A percentile compares a stretch with the other conserved stretches of the same genome.
phyloP scores from a whole-genome alignment of 2,113 vertebrate genomes.

The Cyprinodon tularosa region DNA sequence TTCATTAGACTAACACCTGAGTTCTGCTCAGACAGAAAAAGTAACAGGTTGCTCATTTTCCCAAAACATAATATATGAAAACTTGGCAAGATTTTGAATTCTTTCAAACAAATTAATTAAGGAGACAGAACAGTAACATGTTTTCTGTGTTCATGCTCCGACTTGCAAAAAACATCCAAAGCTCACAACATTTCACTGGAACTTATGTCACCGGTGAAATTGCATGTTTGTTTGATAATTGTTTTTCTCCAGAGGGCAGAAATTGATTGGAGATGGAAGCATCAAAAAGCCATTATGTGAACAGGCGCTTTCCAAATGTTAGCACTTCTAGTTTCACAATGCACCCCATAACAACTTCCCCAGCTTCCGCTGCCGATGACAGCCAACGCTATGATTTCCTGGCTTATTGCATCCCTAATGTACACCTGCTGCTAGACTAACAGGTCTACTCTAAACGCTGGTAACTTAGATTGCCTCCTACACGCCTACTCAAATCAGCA shows the following conservation, averaged over 20 bases:
- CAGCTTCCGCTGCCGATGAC: not conserved
- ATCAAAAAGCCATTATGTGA: conserved; percentile 23
- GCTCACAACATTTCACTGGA: conserved; percentile 4
- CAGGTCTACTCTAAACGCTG: conserved; percentile 6
- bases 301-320: conserved; percentile 12
- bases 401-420: conserved; percentile 24
- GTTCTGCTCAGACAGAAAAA: not conserved
- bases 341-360: conserved; percentile 1
- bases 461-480: not conserved
- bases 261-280: conserved; percentile 11
- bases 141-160: conserved; percentile 15
- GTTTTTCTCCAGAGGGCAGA: conserved; percentile 14
- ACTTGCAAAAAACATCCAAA: conserved; percentile 14
- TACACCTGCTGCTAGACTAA: conserved; percentile 62
- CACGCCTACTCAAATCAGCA: not conserved
- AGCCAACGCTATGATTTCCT: conserved; percentile 26
- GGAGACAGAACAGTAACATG: not conserved
- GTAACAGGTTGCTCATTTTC: not conserved
- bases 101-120: conserved; percentile 8
- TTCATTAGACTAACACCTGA: not conserved
- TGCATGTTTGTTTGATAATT: conserved; percentile 32
- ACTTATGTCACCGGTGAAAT: conserved; percentile 7
- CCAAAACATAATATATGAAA: not conserved
- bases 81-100: not conserved
- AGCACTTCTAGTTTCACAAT: not conserved